Base-by-base conservation (phyloP, 2,797 vertebrate genomes). In the Pangasius larnaudii region DNA sequence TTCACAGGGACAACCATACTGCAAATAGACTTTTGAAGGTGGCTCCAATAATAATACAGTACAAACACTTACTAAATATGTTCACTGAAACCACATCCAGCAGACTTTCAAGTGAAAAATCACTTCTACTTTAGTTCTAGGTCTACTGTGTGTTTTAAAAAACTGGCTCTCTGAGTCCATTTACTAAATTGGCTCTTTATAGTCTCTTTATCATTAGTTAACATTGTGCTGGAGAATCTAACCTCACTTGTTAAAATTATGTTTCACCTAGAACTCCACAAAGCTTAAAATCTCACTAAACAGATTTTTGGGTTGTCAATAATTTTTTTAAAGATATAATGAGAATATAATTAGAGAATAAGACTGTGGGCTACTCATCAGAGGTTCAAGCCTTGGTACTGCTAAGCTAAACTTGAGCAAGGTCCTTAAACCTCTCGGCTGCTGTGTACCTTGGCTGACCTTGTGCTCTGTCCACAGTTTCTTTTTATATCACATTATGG, bases 131-230 rank as follows among this genome's bases (percentile, higher is more conserved):
- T 79, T 33, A 79, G 18, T 56, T 78, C 49, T 51, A 75, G 8
- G 69, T 42, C 39, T 18, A 5, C 3, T 30, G 46, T 53, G 24
- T 8, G 11, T 33, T 56, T 61, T 77, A 18, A 74, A 58, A 65
- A 88, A 30, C 16, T 24, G 10, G 24, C 59, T 79, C 71, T 78
- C 72, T 14, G 39, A 46, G 65, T 71, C 86, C 36, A 83, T 72
- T 72, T 14, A 39, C 53, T 58, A 58, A 80, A 80, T 59, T 80
- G 42, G 9, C 53, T 72, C 24, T 82, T 87, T 61, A 33, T 59
- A n/a, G 65, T 11, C 53, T 49, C 56, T 82, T 72, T 72, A 51
- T 74, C 24, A 9, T 61, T 42, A 59, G 65, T 56, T 39, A 59
- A 39, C 42, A 49, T 18, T 24, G 59, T 53, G 61, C 58, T 30